Evolutionary conservation across 2,888 invertebrate species (phyloP), one percentile per base, ranked within the genome.

Genomic region (Agonopterix heracliana): DNA sequence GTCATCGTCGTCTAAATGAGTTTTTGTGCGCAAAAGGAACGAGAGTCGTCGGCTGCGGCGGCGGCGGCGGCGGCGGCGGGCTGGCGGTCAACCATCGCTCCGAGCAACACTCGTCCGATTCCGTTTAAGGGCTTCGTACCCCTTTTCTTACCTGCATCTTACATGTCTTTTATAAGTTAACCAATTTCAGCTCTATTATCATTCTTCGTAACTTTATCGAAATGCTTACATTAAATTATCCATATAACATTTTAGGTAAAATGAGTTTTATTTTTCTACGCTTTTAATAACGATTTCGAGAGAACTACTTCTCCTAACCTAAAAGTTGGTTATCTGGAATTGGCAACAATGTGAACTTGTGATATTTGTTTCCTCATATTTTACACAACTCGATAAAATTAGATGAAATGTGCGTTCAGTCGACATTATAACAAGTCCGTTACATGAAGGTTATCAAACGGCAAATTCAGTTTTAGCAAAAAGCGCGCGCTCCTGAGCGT

Each of bases 1-100:
- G 70, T 71, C 75, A 70, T 71, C 75, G 67, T 74, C 71, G 70
- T 73, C 78, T 74, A 85, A 84, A 85, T 84, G 81, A 76, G 75
- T 83, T 86, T 86, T 85, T 82, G 71, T 78, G 73, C 69, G 38
- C 26, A 26, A 38, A 41, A 41, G 38, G 38, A 41, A 26, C 26
- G 26, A 26, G 26, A 26, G 26, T 26, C 26, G 26, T 57, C 71
- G 80, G 81, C 77, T 78, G 66, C 76, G 78, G 74, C 63, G 14
- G 14, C 14, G 78, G 74, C 63, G 14, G 14, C 14, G 71, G 70
- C 66, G 62, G 60, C 64, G 26, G 26, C 26, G 26, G 26, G 26
- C 26, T 26, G 26, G 61, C 72, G 74, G 72, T 73, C 76, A 68
- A 63, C 66, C 78, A 69, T 77, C 70, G 77, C 77, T 75, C 66